These are phyloP conservation scores for Kryphioiulus occultus DNA, from an alignment of 2,888 invertebrate species.

Conservation along the genomic window DNA sequence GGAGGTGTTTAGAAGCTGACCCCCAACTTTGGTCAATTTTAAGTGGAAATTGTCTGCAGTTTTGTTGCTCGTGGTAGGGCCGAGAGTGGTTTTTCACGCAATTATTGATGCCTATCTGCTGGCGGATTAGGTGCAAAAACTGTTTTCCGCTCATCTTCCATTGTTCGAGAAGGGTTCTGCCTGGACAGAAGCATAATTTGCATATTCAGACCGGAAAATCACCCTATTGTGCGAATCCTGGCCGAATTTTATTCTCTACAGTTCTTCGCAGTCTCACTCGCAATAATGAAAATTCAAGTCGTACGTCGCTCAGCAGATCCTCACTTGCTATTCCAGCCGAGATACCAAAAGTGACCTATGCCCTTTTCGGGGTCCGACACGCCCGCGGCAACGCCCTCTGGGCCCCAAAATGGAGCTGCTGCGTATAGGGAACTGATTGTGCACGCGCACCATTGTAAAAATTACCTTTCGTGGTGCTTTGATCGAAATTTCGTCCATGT, in stretches of 20 bases:
- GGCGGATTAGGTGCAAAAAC: neutral
- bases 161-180: neutral
- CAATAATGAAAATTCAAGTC: neutral
- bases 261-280: neutral
- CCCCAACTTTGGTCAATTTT: slow-evolving; percentile 25
- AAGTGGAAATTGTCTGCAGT: slow-evolving; percentile 11
- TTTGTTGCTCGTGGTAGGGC: neutral
- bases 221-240: slow-evolving; percentile 1
- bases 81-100: slow-evolving; percentile 7
- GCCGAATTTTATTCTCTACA: neutral
- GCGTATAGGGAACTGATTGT: neutral
- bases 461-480: neutral
- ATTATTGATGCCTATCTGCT: neutral
- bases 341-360: slow-evolving; percentile 16
- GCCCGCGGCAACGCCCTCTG: neutral
- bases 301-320: neutral
- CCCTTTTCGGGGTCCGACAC: neutral
- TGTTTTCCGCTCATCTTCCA: neutral
- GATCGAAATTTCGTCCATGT: neutral
- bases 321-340: neutral
- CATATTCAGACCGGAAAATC: slow-evolving; percentile 35
- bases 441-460: neutral
- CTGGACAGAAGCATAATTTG: slow-evolving; percentile 8
- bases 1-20: slow-evolving; percentile 29
- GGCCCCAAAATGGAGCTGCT: neutral